Evolutionary conservation across 2,888 invertebrate genomes (phyloP).

Genomic region (Oscheius sp.): DNA sequence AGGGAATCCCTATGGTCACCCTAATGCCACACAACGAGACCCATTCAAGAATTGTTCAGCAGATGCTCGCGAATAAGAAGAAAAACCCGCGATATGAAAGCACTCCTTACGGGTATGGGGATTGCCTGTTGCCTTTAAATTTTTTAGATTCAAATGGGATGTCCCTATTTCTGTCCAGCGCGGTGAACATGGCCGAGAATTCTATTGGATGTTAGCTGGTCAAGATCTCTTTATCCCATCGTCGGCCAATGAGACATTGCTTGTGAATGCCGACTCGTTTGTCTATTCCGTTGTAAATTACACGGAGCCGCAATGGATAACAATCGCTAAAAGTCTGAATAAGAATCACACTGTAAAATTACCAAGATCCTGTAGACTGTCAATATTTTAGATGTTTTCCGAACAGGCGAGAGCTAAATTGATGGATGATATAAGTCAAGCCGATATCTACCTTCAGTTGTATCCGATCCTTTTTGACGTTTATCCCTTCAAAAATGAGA

Average conservation of each 20-base stretch:
- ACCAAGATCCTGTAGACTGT: neutral
- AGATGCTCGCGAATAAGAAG: neutral
- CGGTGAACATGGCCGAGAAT: neutral
- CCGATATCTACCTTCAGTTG: neutral
- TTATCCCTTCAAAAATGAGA: no score
- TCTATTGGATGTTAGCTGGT: neutral
- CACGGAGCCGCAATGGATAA: neutral
- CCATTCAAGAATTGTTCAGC: neutral
- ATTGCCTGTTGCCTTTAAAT: neutral
- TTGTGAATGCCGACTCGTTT: conserved; percentile 15
- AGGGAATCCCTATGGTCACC: neutral
- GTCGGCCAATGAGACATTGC: neutral
- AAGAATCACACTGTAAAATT: neutral
- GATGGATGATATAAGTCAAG: neutral
- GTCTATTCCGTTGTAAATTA: neutral
- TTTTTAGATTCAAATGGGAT: conserved; percentile 18
- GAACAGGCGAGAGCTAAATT: neutral
- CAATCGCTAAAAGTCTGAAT: neutral
- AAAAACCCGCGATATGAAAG: no score
- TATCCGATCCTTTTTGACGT: neutral
- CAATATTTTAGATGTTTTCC: neutral
- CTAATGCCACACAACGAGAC: neutral
- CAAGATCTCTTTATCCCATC: neutral
- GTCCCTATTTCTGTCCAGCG: neutral
- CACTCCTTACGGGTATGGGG: neutral